Base-by-base conservation (phyloP, 2,797 vertebrate genomes). In the Discoglossus pictus region DNA sequence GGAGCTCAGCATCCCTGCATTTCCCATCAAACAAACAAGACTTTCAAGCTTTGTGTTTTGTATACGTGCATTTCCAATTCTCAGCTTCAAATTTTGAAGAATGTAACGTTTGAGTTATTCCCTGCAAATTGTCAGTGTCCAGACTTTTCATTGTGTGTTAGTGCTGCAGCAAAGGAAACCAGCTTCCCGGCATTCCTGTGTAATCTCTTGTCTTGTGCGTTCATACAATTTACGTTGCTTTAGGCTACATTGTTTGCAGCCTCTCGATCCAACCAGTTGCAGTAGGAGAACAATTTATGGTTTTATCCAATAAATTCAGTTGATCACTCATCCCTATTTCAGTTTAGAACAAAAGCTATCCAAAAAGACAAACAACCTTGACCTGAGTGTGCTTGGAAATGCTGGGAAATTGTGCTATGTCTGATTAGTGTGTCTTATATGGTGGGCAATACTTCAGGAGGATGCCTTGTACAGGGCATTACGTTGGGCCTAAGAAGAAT, bases 21-120 rank as follows among this genome's bases (percentile, higher is more conserved):
- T 16, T 53, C 15, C 13, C 13, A 44, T 35, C 20, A n/a, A n/a
- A n/a, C n/a, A 38, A 15, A 39, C 15, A 10, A 18, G 20, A 27
- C 23, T 27, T 13, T 39, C 31, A 12, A 34, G 44, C 46, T 43
- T 43, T 59, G 20, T 10, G n/a, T 59, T 24, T 68, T 47, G 63
- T 48, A 38, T 65, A 15, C 4, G n/a, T 68, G 36, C 38, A 15
- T 55, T 42, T 5, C 15, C 18, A 4, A 10, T 31, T 56, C 4
- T 8, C 27, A 4, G 4, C 8, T 31, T 8, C 21, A 13, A 11
- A n/a, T 39, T 20, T 31, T 13, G 12, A 20, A 38, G 6, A 46
- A 11, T 43, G 24, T 10, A 16, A 4, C 11, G 1, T 27, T 18
- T 31, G 27, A 31, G 8, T 31, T 31, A 4, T 31, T 36, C 42